Evolutionary conservation across 2,113 vertebrate genomes (phyloP).

Genomic region (Istiophorus platypterus): DNA sequence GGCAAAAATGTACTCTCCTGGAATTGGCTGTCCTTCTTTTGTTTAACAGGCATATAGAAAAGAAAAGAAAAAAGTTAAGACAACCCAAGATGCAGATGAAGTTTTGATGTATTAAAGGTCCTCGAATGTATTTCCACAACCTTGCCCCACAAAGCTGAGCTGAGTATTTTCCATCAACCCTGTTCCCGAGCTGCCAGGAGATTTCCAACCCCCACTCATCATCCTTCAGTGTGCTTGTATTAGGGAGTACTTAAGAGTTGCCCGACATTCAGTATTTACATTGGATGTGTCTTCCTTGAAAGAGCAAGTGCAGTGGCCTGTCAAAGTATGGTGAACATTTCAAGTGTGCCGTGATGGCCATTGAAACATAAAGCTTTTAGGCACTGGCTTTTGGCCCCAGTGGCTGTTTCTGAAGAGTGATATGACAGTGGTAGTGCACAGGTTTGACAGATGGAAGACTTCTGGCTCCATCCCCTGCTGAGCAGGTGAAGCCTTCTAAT

Average conservation of each 20-base stretch:
- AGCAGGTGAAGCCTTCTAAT: conserved; percentile 80
- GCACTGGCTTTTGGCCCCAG: conserved; percentile 43
- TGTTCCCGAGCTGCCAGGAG: conserved; percentile 15
- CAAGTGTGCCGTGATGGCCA: conserved; percentile 32
- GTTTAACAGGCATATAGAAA: neutral
- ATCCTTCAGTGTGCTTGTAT: conserved; percentile 15
- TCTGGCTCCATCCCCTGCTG: conserved; percentile 44
- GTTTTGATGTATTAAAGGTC: conserved; percentile 2
- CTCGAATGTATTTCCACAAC: conserved; percentile 19
- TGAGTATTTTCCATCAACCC: conserved; percentile 31
- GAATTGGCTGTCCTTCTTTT: neutral
- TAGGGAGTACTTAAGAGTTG: conserved; percentile 26
- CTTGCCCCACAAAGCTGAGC: conserved; percentile 14
- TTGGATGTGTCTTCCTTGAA: conserved; percentile 41
- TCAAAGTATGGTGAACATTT: conserved; percentile 49
- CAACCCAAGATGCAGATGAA: neutral
- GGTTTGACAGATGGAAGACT: conserved; percentile 69
- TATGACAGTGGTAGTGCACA: conserved; percentile 45
- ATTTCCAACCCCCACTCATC: conserved; percentile 4
- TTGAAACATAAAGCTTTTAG: conserved; percentile 63
- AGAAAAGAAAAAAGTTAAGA: neutral
- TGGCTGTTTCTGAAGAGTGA: conserved; percentile 53
- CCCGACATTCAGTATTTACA: conserved; percentile 61
- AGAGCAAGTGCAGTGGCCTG: conserved; percentile 42
- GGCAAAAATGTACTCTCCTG: neutral